Conservation (phyloP, 2,797 vertebrate genomes). For the Selene dorsalis region DNA sequence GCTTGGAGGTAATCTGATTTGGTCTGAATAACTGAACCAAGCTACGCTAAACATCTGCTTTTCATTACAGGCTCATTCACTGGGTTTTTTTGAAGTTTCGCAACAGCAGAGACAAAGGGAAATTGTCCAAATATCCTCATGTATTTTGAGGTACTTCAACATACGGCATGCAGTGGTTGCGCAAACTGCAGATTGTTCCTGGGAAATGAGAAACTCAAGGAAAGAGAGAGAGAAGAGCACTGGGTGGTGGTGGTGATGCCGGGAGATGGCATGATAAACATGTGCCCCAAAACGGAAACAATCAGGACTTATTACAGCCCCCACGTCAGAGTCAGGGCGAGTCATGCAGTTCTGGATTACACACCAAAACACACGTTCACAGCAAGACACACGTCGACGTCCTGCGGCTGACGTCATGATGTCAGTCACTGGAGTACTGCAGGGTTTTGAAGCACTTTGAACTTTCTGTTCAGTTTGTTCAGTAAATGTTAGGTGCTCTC, state of each 20-base stretch:
- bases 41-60: slow-evolving; percentile 53
- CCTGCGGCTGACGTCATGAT: slow-evolving; percentile 26
- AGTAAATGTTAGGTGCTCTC: slow-evolving; percentile 23
- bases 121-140: slow-evolving; percentile 31
- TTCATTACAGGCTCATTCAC: slow-evolving; percentile 34
- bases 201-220: slow-evolving; percentile 1
- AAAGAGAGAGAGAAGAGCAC: slow-evolving; percentile 34
- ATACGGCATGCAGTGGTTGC: not conserved
- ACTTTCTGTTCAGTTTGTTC: slow-evolving; percentile 30
- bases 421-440: slow-evolving; percentile 4
- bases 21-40: not conserved
- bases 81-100: slow-evolving; percentile 27
- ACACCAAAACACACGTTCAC: slow-evolving; percentile 71
- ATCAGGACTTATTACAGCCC: slow-evolving; percentile 79
- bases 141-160: not conserved
- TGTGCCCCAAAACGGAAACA: slow-evolving; percentile 78
- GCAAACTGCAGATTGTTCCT: slow-evolving; percentile 8
- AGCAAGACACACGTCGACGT: slow-evolving; percentile 12
- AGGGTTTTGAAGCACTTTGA: slow-evolving; percentile 2
- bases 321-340: slow-evolving; percentile 77
- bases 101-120: slow-evolving; percentile 14
- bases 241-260: slow-evolving; percentile 78
- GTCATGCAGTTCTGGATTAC: slow-evolving; percentile 50
- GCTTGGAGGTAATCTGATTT: not conserved
- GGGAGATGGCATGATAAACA: slow-evolving; percentile 77